Percentiles rank a stretch among this genome's conserved stretches.
These are phyloP conservation scores for Otolemur crassicaudatus DNA, from an alignment of 2,797 vertebrate species.

Conservation along the genomic window DNA sequence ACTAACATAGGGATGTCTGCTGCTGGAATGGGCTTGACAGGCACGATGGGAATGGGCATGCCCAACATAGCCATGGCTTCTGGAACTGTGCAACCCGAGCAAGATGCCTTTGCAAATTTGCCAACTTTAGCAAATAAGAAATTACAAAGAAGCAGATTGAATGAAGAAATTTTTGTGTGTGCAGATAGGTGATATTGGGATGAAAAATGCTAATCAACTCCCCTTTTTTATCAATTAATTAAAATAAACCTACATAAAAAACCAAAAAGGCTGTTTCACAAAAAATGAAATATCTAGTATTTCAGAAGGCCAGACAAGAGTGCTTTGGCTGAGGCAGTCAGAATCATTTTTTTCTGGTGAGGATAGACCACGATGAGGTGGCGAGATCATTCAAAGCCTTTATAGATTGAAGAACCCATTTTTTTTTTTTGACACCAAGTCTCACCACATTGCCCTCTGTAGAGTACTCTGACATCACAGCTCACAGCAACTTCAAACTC, in stretches of 20 bases:
- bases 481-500: too few species aligned
- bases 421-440: not conserved
- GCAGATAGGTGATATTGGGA: conserved; percentile 87
- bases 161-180: conserved; percentile 90
- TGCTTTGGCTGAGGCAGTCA: conserved; percentile 79
- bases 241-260: conserved; percentile 85
- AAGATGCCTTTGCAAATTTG: conserved; percentile 99
- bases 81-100: conserved; percentile 94
- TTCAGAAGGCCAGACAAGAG: conserved; percentile 81
- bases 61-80: conserved; percentile 91
- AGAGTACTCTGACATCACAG: too few species aligned
- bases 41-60: conserved; percentile 91
- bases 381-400: conserved; percentile 81
- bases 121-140: conserved; percentile 98
- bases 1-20: conserved; percentile 88
- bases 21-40: conserved; percentile 91
- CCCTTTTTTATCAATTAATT: conserved; percentile 84
- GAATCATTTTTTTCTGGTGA: conserved; percentile 82
- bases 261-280: conserved; percentile 89
- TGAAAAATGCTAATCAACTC: conserved; percentile 87
- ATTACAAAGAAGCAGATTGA: conserved; percentile 86
- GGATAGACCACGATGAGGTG: conserved; percentile 74
- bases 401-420: conserved; percentile 82
- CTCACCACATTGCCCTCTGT: too few species aligned
- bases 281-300: conserved; percentile 83